These are phyloP conservation scores for Pantherophis vulpinus DNA, from an alignment of 2,797 vertebrate genomes.

Conservation along the genomic window DNA sequence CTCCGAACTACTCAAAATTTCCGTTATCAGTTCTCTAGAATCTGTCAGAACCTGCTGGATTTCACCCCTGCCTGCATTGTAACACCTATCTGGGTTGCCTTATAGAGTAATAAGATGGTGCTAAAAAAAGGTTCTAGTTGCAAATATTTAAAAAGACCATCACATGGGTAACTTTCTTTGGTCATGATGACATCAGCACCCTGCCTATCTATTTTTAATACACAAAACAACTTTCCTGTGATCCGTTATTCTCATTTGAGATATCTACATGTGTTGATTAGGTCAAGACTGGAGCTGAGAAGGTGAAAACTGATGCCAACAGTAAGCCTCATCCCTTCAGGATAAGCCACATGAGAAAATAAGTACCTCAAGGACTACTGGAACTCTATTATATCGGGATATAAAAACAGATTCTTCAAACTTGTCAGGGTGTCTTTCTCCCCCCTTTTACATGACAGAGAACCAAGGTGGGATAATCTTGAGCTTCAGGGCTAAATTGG, in stretches of 20 bases:
- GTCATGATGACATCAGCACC: neutral
- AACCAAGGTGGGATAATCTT: neutral
- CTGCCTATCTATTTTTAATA: neutral
- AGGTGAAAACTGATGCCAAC: neutral
- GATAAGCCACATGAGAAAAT: neutral
- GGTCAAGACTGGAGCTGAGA: neutral
- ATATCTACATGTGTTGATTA: neutral
- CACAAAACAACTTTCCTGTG: neutral
- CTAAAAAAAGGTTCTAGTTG: neutral
- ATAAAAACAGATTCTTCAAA: neutral
- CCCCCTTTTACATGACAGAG: neutral
- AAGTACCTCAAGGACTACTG: neutral
- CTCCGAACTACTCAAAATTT: too few species aligned
- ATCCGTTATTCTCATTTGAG: neutral
- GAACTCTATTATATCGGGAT: neutral
- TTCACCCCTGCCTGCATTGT: neutral
- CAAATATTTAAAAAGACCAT: neutral
- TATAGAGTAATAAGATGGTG: neutral
- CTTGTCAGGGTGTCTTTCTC: neutral
- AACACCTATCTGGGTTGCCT: neutral
- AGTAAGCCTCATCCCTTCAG: neutral
- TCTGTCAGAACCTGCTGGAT: too few species aligned
- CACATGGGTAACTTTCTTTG: neutral
- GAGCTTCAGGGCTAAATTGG: neutral
- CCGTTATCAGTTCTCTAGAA: too few species aligned